Conservation (phyloP, 2,113 vertebrate species). For the Xiphias gladius region DNA sequence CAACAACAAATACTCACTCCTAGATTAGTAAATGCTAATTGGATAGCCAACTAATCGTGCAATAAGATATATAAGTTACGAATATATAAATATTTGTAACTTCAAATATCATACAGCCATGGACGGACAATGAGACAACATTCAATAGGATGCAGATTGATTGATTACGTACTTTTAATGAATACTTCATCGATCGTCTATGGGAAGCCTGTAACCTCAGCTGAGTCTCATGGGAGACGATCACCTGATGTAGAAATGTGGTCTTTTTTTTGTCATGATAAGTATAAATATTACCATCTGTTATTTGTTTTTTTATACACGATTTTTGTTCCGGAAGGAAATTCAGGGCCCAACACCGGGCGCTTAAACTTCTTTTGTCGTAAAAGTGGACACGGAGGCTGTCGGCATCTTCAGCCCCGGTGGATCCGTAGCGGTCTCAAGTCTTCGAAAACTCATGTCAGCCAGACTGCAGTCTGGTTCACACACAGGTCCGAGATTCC, state of each 20-base stretch:
- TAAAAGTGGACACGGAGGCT: not conserved
- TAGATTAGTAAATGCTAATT: too few relatives aligned
- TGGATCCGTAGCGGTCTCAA: conserved; percentile 23
- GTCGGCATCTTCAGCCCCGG: conserved; percentile 13
- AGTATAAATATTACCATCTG: not conserved
- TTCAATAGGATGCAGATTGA: not conserved
- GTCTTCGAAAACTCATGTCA: conserved; percentile 46
- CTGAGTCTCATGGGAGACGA: not conserved
- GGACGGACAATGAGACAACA: too few relatives aligned
- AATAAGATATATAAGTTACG: too few relatives aligned
- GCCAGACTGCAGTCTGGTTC: conserved; percentile 57
- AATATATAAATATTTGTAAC: too few relatives aligned
- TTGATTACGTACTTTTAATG: too few relatives aligned
- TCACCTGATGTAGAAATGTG: too few relatives aligned
- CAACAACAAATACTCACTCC: too few relatives aligned
- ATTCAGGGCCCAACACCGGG: not conserved
- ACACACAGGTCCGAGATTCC: conserved; percentile 80
- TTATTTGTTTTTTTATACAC: not conserved
- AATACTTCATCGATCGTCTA: too few relatives aligned
- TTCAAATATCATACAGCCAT: too few relatives aligned
- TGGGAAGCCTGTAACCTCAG: not conserved
- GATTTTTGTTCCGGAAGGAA: not conserved
- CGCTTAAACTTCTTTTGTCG: conserved; percentile 4
- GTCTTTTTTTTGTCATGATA: too few relatives aligned
- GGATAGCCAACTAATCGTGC: too few relatives aligned